Conservation (phyloP, 2,888 invertebrate genomes). For the Gryllus longicercus region DNA sequence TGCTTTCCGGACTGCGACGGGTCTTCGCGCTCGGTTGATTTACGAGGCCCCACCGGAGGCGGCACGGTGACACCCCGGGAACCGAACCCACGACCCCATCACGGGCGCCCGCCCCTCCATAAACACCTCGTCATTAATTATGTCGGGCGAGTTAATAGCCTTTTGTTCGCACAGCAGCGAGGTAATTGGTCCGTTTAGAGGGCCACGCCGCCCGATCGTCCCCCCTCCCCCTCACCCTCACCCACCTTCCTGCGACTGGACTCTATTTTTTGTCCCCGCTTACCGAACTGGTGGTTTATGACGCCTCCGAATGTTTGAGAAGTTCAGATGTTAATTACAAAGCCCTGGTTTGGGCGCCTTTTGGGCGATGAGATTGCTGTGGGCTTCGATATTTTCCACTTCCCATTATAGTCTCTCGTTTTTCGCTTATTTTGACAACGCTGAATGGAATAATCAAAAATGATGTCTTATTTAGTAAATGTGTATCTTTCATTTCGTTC, state of each 20-base stretch:
- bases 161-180: conserved; percentile 17
- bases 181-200: conserved; percentile 5
- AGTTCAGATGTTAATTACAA: conserved; percentile 1
- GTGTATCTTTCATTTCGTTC: no score
- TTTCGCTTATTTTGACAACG: no score
- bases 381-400: no score
- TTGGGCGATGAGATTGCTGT: no score
- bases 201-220: neutral
- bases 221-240: neutral
- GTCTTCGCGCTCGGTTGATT: neutral
- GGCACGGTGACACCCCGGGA: neutral
- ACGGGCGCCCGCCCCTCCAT: neutral
- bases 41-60: neutral
- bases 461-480: no score
- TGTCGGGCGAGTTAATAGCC: conserved; percentile 3
- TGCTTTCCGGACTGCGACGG: no score
- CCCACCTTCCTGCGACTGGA: no score
- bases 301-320: neutral
- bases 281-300: neutral
- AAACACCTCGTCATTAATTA: conserved; percentile 17
- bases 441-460: no score
- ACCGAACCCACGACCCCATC: conserved; percentile 10
- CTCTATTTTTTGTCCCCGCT: neutral
- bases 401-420: no score
- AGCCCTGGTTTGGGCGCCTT: neutral